Evolutionary conservation across 2,113 vertebrate genomes (phyloP), one percentile per base, ranked within the genome.

Genomic region (Coptodon bakossiorum): DNA sequence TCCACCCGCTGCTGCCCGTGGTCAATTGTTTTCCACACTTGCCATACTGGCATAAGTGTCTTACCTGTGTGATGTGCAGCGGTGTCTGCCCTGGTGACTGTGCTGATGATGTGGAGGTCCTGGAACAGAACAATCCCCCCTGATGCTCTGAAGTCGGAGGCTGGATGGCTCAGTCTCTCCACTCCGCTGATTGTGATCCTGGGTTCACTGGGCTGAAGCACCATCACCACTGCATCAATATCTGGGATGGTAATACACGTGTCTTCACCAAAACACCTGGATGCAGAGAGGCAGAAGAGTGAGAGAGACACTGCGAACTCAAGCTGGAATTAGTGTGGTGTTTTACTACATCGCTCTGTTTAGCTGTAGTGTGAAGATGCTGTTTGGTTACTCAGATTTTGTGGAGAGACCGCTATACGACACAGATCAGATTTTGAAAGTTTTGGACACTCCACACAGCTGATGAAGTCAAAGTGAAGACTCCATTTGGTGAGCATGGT

Each of bases 191-290:
- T 96, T 89, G 98, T 98, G 93, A 99, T 99, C 94, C 96, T 96
- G 61, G 99, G 98, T 92, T 99, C 98, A 29, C 97, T 97, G 88
- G 98, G 97, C 95, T 98, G 98, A 89, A 98, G 95, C 85, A 99
- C 98, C 97, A 98, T 97, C 92, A 99, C 97, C 84, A 98, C 98
- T 1, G 98, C 97, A 2, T 98, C 97, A n/a, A 98, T 95, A 86
- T 98, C 97, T 3, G 98, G 98, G 93, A 99, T 97, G 85, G 93
- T 97, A 93, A 99, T 98, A 82, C 99, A 99, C 45, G 97, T 97
- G 87, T 99, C 99, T 95, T 99, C 99, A 86, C 98, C 98, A 79
- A 99, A 99, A 96, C 99, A 99, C 95, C 98, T 99, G 93, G 7
- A 83, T 1, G 48, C 0, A 57, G 40, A 80, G 9, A 84, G 12